A percentile compares a stretch with the other conserved stretches of the same genome.
Evolutionary conservation across 2,888 invertebrate species (phyloP).

Genomic region (Drosophila niveifrons): DNA sequence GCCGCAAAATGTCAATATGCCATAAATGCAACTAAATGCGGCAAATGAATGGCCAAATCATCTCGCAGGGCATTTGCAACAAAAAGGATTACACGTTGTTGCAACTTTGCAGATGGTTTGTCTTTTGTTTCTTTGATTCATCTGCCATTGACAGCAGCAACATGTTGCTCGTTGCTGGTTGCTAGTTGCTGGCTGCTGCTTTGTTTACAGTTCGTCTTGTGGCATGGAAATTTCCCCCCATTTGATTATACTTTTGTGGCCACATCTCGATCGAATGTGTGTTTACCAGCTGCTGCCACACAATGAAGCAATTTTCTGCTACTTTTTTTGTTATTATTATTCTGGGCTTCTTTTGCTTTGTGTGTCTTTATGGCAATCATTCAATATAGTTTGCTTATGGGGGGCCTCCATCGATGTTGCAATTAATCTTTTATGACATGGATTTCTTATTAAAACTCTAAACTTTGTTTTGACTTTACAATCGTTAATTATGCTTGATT

Average conservation of each 20-base stretch:
- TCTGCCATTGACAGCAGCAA: constrained; percentile 51
- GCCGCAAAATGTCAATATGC: constrained; percentile 71
- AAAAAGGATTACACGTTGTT: background rate
- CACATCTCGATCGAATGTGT: constrained; percentile 40
- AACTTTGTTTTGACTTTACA: background rate
- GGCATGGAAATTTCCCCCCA: constrained; percentile 54
- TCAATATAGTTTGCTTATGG: constrained; percentile 26
- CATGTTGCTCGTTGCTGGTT: constrained; percentile 52
- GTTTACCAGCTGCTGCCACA: constrained; percentile 59
- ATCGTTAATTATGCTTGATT: background rate
- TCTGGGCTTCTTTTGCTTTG: constrained; percentile 26
- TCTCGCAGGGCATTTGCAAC: constrained; percentile 18
- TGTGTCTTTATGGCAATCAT: constrained; percentile 28
- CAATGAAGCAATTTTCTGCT: constrained; percentile 61
- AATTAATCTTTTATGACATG: constrained; percentile 38
- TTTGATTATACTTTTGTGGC: constrained; percentile 53
- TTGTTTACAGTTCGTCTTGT: constrained; percentile 57
- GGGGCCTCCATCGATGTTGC: background rate
- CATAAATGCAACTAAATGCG: constrained; percentile 47
- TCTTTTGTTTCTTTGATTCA: constrained; percentile 22
- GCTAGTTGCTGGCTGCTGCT: constrained; percentile 25
- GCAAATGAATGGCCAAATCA: constrained; percentile 2
- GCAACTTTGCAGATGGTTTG: constrained; percentile 50
- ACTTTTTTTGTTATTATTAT: constrained; percentile 39
- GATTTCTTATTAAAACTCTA: constrained; percentile 10